Evolutionary conservation across 2,113 vertebrate species (phyloP).

Genomic region (Tachuris rubrigastra): DNA sequence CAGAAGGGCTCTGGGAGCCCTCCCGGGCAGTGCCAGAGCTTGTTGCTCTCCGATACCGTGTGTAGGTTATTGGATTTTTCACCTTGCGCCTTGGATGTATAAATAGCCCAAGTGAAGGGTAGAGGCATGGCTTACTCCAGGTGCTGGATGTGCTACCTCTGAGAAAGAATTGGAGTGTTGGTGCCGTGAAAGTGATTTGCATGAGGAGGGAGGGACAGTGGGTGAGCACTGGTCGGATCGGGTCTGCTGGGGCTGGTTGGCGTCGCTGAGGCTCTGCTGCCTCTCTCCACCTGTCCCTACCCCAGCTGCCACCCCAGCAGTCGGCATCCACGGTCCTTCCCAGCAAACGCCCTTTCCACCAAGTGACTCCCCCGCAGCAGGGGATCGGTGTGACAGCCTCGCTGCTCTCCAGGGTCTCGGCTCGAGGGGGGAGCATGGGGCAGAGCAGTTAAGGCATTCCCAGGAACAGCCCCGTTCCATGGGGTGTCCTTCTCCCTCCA

Average conservation of each 20-base stretch:
- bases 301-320: neutral
- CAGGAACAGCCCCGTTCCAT: neutral
- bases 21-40: neutral
- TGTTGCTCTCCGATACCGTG: neutral
- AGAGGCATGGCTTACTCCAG: neutral
- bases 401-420: neutral
- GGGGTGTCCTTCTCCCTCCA: neutral
- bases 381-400: neutral
- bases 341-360: neutral
- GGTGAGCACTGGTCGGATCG: neutral
- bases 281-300: neutral
- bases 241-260: neutral
- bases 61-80: neutral
- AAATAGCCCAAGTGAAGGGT: neutral
- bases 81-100: neutral
- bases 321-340: neutral
- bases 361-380: neutral
- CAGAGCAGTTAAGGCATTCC: neutral
- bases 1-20: neutral
- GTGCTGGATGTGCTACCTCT: neutral
- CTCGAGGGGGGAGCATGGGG: accelerated
- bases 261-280: neutral
- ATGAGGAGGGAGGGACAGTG: neutral
- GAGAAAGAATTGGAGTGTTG: neutral
- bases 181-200: neutral